Evolutionary conservation across 2,888 invertebrate species (phyloP), one percentile per base, ranked within the genome.

Genomic region (Catocala nupta): DNA sequence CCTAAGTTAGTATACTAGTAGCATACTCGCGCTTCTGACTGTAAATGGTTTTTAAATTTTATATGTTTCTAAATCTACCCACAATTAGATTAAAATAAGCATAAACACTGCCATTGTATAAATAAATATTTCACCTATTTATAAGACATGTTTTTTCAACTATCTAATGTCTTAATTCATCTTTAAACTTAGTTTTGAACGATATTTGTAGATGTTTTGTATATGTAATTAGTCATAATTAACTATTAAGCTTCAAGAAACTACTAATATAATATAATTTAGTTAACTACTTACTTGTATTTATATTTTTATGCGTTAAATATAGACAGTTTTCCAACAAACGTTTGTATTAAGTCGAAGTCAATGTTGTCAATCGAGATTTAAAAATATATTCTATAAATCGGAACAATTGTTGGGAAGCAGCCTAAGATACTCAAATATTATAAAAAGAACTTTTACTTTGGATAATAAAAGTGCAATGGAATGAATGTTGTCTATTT

Each of bases 71-170:
- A 11, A n/a, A 50, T 12, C 44, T 60, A 50, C 13, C 54, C 48
- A 59, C 69, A 72, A 73, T 33, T 52, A 55, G 50, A 39, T 53
- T 44, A 10, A 43, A 49, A 39, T 55, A 63, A 57, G 47, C 47
- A 61, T 53, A 9, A 50, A 70, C 78, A 77, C 85, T 85, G 85
- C 85, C 85, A 85, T 84, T 84, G 80, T 84, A 77, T 79, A 81
- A 80, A 70, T 75, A 72, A 61, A 68, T 67, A 59, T 53, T 72
- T 68, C 59, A 66, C 58, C 48, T 73, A 80, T 78, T 77, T 78
- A 74, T 74, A 74, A 74, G 59, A 60, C 48, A 50, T 67, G 68
- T 63, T 44, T 55, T 47, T 57, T 50, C 56, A 33, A 57, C 52
- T 50, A 36, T 11, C 34, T 2, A 8, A 5, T n/a, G 39, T 34